Percentiles rank a stretch among this genome's conserved stretches.
Conservation (phyloP, 2,888 invertebrate species). For the Pollenia angustigena region DNA sequence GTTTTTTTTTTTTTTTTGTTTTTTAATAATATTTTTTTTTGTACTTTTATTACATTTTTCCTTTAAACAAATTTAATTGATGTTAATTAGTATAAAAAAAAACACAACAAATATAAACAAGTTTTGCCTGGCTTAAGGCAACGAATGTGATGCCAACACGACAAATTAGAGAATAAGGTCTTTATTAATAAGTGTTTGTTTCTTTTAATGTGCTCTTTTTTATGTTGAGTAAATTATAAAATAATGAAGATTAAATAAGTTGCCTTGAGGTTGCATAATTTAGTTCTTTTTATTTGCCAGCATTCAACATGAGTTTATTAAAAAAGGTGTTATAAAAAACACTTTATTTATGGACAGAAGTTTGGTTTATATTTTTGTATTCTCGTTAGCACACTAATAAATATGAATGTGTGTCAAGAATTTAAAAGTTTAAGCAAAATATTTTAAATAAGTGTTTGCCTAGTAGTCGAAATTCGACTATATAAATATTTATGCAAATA, state of each 20-base stretch:
- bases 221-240: slow-evolving; percentile 18
- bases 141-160: not conserved
- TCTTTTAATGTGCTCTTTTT: not conserved
- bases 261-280: not conserved
- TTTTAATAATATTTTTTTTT: not conserved
- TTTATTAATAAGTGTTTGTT: not conserved
- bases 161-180: slow-evolving; percentile 11
- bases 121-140: slow-evolving; percentile 35
- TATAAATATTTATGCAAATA: no score
- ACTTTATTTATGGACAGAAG: not conserved
- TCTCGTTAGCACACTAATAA: no score
- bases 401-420: no score
- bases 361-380: no score
- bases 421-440: no score
- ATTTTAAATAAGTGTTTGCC: no score
- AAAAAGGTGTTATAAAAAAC: not conserved
- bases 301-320: no score
- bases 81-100: slow-evolving; percentile 66
- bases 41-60: not conserved
- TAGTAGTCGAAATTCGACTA: no score
- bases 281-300: no score
- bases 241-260: slow-evolving; percentile 42
- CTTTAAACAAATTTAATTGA: slow-evolving; percentile 62
- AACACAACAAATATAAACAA: slow-evolving; percentile 8
- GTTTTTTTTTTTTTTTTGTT: not conserved